phyloP scores from a whole-genome alignment of 2,113 vertebrate genomes.

The Dasypus novemcinctus region DNA sequence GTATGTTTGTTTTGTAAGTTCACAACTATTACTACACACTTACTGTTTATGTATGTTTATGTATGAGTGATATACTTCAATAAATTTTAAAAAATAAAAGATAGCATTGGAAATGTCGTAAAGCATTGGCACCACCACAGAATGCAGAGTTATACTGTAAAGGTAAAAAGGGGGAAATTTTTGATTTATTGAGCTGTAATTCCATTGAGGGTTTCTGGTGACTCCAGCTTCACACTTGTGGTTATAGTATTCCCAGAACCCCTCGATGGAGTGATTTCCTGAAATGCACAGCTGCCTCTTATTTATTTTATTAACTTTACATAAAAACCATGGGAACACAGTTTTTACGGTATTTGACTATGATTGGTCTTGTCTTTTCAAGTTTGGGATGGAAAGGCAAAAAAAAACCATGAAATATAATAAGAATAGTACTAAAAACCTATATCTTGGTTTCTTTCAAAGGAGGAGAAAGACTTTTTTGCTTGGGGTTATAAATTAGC shows the following conservation, averaged over 20 bases:
- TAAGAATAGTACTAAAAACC: constrained; percentile 47
- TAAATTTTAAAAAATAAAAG: no score
- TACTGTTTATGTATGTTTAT: no score
- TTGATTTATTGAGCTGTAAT: constrained; percentile 74
- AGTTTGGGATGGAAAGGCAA: constrained; percentile 44
- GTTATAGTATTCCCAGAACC: constrained; percentile 72
- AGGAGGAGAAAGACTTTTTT: constrained; percentile 50
- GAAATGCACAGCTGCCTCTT: constrained; percentile 77
- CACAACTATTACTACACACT: no score
- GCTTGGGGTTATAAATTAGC: constrained; percentile 58
- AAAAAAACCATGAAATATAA: constrained; percentile 47
- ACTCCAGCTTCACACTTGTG: constrained; percentile 75
- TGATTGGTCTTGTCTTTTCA: constrained; percentile 75
- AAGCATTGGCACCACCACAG: background rate
- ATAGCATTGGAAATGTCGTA: background rate
- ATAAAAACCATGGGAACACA: constrained; percentile 74
- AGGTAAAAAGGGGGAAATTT: constrained; percentile 55
- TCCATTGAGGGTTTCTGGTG: constrained; percentile 73
- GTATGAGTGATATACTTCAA: no score
- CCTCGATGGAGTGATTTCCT: constrained; percentile 72
- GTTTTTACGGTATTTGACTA: constrained; percentile 69
- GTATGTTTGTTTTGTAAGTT: no score
- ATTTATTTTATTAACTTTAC: constrained; percentile 80
- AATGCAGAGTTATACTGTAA: background rate
- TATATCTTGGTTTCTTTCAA: constrained; percentile 43